These are phyloP conservation scores for Craterocephalus amniculus DNA, from an alignment of 2,797 vertebrate genomes.

Conservation along the genomic window DNA sequence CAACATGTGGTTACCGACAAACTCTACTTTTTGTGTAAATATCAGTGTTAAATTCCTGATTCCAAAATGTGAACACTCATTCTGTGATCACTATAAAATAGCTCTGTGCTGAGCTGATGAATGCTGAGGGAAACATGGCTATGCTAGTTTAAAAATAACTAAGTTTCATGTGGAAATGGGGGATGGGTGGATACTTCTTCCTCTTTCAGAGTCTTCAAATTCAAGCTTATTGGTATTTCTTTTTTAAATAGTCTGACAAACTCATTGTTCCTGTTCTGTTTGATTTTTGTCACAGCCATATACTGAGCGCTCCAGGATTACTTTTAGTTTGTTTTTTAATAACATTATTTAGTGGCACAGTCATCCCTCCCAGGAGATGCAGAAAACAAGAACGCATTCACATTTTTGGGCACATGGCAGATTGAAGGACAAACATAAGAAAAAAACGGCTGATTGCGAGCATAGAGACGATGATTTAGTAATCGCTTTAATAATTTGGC, in stretches of 20 bases:
- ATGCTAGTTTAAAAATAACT: constrained; percentile 26
- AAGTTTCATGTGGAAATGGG: background rate
- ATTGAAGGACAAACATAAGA: background rate
- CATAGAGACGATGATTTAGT: background rate
- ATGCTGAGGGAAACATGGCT: background rate
- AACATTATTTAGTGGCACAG: constrained; percentile 1
- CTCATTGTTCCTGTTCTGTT: background rate
- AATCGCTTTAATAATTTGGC: constrained; percentile 17
- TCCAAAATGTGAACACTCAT: background rate
- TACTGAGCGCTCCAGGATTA: background rate
- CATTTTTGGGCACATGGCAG: background rate
- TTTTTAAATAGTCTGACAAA: background rate
- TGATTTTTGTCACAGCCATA: constrained; percentile 5
- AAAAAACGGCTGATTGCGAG: background rate
- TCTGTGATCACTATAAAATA: background rate
- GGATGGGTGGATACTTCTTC: constrained; percentile 1
- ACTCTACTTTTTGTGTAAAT: background rate
- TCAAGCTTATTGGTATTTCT: background rate
- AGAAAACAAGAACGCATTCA: constrained; percentile 3
- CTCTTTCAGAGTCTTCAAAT: background rate
- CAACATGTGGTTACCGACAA: background rate
- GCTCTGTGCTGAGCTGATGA: background rate
- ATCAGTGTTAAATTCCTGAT: background rate
- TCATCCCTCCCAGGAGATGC: constrained; percentile 4
- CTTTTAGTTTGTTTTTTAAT: constrained; percentile 13